phyloP scores from a whole-genome alignment of 2,888 invertebrate genomes.

The Octonoba sinensis region DNA sequence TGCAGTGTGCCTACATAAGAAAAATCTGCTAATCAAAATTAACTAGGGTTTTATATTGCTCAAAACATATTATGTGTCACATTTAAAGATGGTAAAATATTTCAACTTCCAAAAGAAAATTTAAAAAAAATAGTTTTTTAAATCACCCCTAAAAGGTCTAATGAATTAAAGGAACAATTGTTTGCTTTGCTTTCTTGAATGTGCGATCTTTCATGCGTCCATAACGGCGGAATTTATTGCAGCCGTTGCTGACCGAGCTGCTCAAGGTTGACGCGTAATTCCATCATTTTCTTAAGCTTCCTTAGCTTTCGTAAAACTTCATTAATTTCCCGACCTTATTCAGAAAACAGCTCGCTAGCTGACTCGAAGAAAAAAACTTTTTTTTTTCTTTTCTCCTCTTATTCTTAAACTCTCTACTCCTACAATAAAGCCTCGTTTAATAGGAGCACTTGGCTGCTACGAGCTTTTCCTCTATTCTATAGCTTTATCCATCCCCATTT shows the following conservation, averaged over 20 bases:
- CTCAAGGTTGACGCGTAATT: conserved; percentile 25
- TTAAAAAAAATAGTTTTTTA: too few species aligned
- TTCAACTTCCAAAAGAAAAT: too few species aligned
- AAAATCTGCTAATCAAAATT: too few species aligned
- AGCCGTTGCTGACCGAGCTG: conserved; percentile 19
- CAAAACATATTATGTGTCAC: too few species aligned
- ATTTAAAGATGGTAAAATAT: too few species aligned
- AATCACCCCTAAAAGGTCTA: background rate
- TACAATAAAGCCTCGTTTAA: too few species aligned
- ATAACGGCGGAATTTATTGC: conserved; percentile 29
- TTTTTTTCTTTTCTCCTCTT: background rate
- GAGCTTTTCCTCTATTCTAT: too few species aligned
- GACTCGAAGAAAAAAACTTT: background rate
- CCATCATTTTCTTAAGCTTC: conserved; percentile 38
- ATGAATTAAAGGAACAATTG: conserved; percentile 15
- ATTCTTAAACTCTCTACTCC: too few species aligned
- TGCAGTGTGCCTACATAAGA: too few species aligned
- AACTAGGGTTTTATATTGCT: too few species aligned
- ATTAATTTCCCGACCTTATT: conserved; percentile 49
- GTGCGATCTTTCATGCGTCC: conserved; percentile 37
- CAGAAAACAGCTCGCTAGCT: conserved; percentile 13
- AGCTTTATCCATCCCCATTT: too few species aligned
- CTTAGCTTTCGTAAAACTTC: conserved; percentile 29
- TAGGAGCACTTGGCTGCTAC: too few species aligned
- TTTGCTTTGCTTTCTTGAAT: conserved; percentile 29